These are phyloP conservation scores for Philopedon plagiatum DNA, from an alignment of 2,888 invertebrate species.

Conservation along the genomic window DNA sequence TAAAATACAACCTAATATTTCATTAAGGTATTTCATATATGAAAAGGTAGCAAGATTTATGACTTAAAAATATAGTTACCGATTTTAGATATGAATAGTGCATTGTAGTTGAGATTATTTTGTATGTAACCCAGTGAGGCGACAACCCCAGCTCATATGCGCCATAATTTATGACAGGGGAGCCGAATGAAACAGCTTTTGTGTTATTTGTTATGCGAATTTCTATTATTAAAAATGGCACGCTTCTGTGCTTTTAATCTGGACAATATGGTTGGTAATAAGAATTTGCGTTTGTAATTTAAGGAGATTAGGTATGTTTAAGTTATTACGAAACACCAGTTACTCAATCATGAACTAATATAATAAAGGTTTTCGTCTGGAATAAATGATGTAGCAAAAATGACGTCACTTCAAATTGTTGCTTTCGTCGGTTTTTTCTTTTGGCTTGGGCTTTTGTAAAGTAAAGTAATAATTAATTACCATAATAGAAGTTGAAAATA, in stretches of 20 bases:
- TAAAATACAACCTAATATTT: neutral
- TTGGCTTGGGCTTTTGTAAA: too few species aligned
- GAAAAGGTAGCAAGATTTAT: constrained; percentile 41
- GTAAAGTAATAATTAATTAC: too few species aligned
- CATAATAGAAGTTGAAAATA: too few species aligned
- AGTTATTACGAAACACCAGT: too few species aligned
- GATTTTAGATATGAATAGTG: constrained; percentile 39
- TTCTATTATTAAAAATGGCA: constrained; percentile 61
- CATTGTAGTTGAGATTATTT: constrained; percentile 37
- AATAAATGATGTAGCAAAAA: too few species aligned
- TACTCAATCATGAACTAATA: too few species aligned
- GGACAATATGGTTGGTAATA: constrained; percentile 60
- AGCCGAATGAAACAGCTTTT: constrained; percentile 53
- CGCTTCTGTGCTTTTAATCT: constrained; percentile 58
- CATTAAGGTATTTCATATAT: neutral
- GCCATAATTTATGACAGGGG: constrained; percentile 55
- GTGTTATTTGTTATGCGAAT: constrained; percentile 58
- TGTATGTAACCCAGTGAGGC: constrained; percentile 33
- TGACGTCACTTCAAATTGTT: too few species aligned
- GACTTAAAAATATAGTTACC: constrained; percentile 43
- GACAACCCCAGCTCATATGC: constrained; percentile 49
- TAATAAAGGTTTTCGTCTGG: too few species aligned
- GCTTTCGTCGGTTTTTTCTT: too few species aligned
- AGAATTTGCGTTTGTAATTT: constrained; percentile 19
- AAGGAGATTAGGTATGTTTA: neutral